Evolutionary conservation across 2,113 vertebrate genomes (phyloP).

Genomic region (Vulpes ferrilata): DNA sequence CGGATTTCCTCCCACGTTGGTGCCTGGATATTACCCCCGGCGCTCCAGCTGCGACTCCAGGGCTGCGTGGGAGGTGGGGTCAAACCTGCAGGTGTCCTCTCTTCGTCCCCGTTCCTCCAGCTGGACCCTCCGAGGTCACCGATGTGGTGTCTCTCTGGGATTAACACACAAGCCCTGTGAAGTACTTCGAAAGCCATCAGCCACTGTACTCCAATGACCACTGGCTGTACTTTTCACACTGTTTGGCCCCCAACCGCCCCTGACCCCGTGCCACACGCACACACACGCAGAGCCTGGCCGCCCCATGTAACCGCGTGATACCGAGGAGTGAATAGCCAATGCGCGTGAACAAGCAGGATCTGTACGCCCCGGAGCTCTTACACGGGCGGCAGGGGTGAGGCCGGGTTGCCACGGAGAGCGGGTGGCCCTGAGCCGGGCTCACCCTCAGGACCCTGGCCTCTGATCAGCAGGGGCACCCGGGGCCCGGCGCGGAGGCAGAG

Average conservation of each 20-base stretch:
- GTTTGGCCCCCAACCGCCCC: background rate
- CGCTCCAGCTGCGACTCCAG: background rate
- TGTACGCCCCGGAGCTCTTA: background rate
- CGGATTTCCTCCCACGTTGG: background rate
- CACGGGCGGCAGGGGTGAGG: conserved; percentile 33
- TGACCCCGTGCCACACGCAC: background rate
- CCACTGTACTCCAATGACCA: conserved; percentile 32
- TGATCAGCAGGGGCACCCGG: background rate
- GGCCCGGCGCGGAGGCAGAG: conserved; percentile 26
- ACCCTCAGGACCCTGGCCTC: conserved; percentile 15
- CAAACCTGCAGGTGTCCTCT: background rate
- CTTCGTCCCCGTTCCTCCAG: background rate
- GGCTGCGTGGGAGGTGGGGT: background rate
- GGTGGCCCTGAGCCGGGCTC: background rate
- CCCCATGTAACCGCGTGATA: background rate
- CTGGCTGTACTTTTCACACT: background rate
- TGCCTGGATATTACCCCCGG: background rate
- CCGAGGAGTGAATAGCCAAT: background rate
- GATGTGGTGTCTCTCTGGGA: background rate
- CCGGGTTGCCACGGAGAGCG: conserved; percentile 53
- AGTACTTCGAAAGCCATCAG: background rate
- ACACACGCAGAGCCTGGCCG: background rate
- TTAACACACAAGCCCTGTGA: background rate
- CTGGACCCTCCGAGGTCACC: background rate
- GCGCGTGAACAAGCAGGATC: background rate